Conservation (phyloP, 2,888 invertebrate species). For the Aplocera efformata region DNA sequence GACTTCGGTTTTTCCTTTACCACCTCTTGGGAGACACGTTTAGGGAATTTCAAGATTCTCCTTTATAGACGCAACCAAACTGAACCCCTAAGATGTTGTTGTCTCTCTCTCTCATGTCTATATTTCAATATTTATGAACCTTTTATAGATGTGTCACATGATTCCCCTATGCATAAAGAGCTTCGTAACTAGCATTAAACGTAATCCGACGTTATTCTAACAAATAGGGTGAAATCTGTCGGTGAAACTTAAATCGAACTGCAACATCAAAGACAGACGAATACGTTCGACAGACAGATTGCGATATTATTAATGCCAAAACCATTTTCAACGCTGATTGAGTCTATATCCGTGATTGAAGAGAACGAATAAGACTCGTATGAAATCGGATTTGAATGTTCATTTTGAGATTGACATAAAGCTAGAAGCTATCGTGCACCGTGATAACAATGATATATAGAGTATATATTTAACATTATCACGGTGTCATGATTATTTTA, state of each 20-base stretch:
- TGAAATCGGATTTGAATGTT: conserved; percentile 5
- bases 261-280: conserved; percentile 25
- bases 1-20: too few relatives aligned
- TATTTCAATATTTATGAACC: too few relatives aligned
- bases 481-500: too few relatives aligned
- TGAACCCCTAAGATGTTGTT: too few relatives aligned
- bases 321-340: conserved; percentile 54
- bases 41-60: too few relatives aligned
- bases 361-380: background rate
- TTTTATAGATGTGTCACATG: conserved; percentile 3
- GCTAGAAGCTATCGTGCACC: too few relatives aligned
- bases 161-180: conserved; percentile 12
- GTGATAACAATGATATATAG: too few relatives aligned
- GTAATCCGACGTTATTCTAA: conserved; percentile 22
- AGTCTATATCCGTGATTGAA: conserved; percentile 23
- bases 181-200: conserved; percentile 8
- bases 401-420: background rate
- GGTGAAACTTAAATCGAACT: conserved; percentile 16
- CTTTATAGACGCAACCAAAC: too few relatives aligned
- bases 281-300: conserved; percentile 33
- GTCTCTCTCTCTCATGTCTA: too few relatives aligned
- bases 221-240: conserved; percentile 19
- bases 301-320: conserved; percentile 58
- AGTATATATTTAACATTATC: too few relatives aligned
- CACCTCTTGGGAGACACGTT: too few relatives aligned